Base-by-base conservation (phyloP, 2,888 invertebrate species). In the Gisinianus flammeolus region DNA sequence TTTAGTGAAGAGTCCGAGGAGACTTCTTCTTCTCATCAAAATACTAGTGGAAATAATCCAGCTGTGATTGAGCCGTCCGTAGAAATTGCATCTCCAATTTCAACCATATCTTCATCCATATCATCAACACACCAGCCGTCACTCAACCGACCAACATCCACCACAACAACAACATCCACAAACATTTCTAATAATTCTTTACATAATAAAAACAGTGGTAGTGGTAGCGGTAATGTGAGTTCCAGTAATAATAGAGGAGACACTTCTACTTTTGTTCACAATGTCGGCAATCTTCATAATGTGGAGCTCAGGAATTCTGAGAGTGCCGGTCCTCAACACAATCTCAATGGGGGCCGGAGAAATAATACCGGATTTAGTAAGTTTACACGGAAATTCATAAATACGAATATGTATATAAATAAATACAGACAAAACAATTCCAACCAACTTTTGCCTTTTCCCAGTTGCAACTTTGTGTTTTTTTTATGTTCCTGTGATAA, bases 41-140 rank as follows among this genome's bases (percentile, higher is more conserved):
- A 31, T 12, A 62, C 52, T 44, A 69, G 33, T 22, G 19, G 8
- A 19, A 26, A 58, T 44, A 19, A 30, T 26, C 22, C 30, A 0
- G 83, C 83, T 67, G 81, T 83, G 78, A 83, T 83, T 71, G 83
- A 83, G 28, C 80, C 83, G 6, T 81, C 83, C 69, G 77, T 83
- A 2, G 81, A 81, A 78, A 83, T 83, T 26, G 78, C 79, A 22
- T 81, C 81, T 44, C 81, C 80, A 16, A 26, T 62, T 5, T 73
- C 70, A 26, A 35, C 66, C 30, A 67, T 68, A 72, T 26, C 22
- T n/a, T 19, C 33, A 56, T 16, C 69, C 6, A 22, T n/a, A 22
- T 44, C 52, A 8, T n/a, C n/a, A n/a, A n/a, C n/a, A n/a, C n/a
- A n/a, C n/a, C n/a, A n/a, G n/a, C 44, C 2, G 44, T 44, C 44